These are phyloP conservation scores for Myrmecobius fasciatus DNA, from an alignment of 2,113 vertebrate genomes.

Conservation along the genomic window DNA sequence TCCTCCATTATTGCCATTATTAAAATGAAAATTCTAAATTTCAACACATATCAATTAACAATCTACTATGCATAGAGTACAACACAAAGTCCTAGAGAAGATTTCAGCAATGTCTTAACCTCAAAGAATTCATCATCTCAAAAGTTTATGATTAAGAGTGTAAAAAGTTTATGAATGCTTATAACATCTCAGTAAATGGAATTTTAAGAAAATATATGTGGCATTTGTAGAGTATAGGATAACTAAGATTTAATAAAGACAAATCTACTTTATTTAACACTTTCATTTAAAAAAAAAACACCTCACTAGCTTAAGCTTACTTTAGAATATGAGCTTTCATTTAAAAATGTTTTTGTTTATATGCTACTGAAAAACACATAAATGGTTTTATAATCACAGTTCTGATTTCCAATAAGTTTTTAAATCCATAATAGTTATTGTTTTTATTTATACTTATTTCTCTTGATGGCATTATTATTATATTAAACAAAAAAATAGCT, in stretches of 20 bases:
- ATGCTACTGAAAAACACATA: slow-evolving; percentile 36
- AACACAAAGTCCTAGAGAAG: neutral
- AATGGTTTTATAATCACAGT: slow-evolving; percentile 5
- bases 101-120: neutral
- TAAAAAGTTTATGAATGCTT: neutral
- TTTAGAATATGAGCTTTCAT: slow-evolving; percentile 25
- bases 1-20: neutral
- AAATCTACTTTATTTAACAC: slow-evolving; percentile 36
- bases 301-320: slow-evolving; percentile 37
- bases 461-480: slow-evolving; percentile 43
- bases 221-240: neutral
- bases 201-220: slow-evolving; percentile 53
- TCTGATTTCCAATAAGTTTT: slow-evolving; percentile 51
- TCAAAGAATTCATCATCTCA: neutral
- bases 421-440: slow-evolving; percentile 17
- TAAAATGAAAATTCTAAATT: neutral
- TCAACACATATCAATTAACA: neutral
- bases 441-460: slow-evolving; percentile 51
- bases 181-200: slow-evolving; percentile 31
- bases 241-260: slow-evolving; percentile 33
- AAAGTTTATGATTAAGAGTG: neutral
- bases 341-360: slow-evolving; percentile 51
- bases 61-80: neutral
- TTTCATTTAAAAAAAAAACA: slow-evolving; percentile 15
- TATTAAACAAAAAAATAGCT: slow-evolving; percentile 26